Evolutionary conservation across 2,113 vertebrate genomes (phyloP).

Genomic region (Benitochromis conjunctus): DNA sequence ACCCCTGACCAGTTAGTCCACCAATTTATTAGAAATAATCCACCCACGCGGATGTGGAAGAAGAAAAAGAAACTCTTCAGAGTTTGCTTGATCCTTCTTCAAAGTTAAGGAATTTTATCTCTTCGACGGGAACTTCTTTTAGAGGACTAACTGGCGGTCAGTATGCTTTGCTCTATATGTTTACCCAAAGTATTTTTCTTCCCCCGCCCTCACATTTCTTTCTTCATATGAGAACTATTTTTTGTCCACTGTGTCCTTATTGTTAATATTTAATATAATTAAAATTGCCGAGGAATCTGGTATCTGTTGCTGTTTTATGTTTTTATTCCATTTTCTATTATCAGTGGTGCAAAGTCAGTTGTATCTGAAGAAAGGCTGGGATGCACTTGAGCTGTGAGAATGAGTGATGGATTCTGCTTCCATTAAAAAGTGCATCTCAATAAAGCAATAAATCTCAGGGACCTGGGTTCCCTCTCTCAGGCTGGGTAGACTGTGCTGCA

Average conservation of each 20-base stretch:
- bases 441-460: conserved; percentile 5
- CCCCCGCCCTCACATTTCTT: conserved; percentile 16
- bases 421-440: background rate
- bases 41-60: background rate
- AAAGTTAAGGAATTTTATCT: background rate
- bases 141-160: background rate
- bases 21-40: background rate
- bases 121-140: background rate
- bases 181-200: conserved; percentile 23
- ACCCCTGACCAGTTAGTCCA: background rate
- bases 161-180: conserved; percentile 9
- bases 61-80: background rate
- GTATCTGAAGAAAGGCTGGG: background rate
- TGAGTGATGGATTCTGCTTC: background rate
- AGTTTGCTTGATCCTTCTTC: background rate
- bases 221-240: conserved; percentile 38
- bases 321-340: background rate
- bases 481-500: conserved; percentile 1
- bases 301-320: background rate
- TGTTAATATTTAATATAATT: conserved; percentile 59
- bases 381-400: background rate
- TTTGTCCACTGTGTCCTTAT: conserved; percentile 38
- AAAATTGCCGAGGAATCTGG: conserved; percentile 5
- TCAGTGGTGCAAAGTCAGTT: background rate
- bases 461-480: background rate